These are phyloP conservation scores for Bombus difficillimus DNA, from an alignment of 1,140 invertebrate species.

Conservation along the genomic window DNA sequence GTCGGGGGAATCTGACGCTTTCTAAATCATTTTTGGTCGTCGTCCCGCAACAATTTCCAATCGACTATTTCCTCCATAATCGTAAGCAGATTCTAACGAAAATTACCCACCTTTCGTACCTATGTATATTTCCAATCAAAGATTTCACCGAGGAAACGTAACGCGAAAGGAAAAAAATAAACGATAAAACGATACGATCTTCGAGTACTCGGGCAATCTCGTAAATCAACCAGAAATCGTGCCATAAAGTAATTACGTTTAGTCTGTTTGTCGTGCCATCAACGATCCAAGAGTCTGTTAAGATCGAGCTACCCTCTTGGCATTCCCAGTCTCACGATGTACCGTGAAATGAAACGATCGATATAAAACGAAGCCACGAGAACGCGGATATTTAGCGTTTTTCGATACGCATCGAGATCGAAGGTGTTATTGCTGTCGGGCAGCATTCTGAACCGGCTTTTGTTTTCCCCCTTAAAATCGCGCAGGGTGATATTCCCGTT, in stretches of 20 bases:
- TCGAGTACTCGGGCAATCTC: neutral
- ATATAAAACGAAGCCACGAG: constrained; percentile 71
- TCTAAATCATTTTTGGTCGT: no score
- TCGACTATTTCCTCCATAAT: no score
- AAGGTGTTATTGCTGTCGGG: constrained; percentile 56
- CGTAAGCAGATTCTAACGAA: no score
- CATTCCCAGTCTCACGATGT: neutral
- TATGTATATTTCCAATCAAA: no score
- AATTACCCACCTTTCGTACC: no score
- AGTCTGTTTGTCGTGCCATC: neutral
- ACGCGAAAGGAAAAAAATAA: neutral
- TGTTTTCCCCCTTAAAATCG: constrained; percentile 47
- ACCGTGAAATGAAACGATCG: constrained; percentile 75
- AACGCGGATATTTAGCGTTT: constrained; percentile 78
- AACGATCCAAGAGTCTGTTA: neutral
- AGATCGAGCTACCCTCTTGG: neutral
- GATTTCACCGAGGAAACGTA: neutral
- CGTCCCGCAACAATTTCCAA: no score
- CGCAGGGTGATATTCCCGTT: neutral
- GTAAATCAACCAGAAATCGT: neutral
- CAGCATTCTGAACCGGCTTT: constrained; percentile 30
- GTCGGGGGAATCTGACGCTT: accelerated
- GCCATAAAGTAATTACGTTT: constrained; percentile 12
- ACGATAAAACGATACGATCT: neutral
- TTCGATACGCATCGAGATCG: constrained; percentile 69